Conservation (phyloP, 2,113 vertebrate genomes). For the Oenanthe melanoleuca region DNA sequence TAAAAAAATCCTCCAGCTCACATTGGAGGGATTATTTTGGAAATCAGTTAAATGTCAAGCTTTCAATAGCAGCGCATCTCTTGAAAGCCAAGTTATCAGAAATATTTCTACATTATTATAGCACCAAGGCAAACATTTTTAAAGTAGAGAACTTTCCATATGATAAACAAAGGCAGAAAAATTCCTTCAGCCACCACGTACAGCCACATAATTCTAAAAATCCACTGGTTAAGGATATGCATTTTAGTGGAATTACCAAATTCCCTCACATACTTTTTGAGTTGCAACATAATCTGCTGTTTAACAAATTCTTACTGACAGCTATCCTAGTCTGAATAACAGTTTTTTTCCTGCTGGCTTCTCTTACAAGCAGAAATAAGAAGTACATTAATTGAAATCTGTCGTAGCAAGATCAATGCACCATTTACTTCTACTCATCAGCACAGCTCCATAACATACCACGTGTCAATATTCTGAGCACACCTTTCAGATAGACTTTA, state of each 20-base stretch:
- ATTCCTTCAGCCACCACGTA: not conserved
- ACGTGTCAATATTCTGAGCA: not conserved
- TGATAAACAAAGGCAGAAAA: not conserved
- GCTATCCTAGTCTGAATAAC: not conserved
- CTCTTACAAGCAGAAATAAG: not conserved
- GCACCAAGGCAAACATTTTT: not conserved
- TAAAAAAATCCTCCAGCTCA: not conserved
- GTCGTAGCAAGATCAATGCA: not conserved
- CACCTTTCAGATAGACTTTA: not conserved
- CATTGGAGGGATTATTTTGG: not conserved
- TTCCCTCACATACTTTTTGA: not conserved
- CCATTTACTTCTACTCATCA: not conserved
- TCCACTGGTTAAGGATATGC: not conserved
- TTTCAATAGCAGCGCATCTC: not conserved
- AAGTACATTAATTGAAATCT: slow-evolving; percentile 9
- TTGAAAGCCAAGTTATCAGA: not conserved
- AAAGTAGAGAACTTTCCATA: not conserved
- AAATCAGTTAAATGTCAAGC: not conserved
- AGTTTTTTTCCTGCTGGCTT: not conserved
- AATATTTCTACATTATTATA: not conserved
- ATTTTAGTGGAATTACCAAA: not conserved
- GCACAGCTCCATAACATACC: not conserved
- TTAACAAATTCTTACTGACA: not conserved
- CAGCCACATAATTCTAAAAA: not conserved
- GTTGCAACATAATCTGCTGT: not conserved